Evolutionary conservation across 2,888 invertebrate species (phyloP), one percentile per base, ranked within the genome.

Genomic region (Matsumyia berberina): DNA sequence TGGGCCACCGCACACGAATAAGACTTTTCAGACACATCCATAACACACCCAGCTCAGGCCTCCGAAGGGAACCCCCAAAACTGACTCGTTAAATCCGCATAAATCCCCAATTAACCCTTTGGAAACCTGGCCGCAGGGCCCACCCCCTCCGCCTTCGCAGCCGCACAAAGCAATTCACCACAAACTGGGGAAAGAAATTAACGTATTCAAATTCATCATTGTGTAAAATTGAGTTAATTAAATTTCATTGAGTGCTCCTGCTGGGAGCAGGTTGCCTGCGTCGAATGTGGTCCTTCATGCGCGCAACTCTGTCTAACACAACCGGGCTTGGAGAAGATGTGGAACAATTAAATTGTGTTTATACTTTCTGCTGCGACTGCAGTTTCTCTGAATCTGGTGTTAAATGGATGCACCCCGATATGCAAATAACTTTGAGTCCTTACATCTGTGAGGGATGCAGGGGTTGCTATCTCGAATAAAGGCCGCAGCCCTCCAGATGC

Each of bases 221-320:
- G 55, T 74, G 74, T 74, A 53, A 66, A 66, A 74, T 66, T 66
- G 74, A 66, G 57, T 74, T 74, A 66, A 74, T 74, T 66, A 66
- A 74, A 49, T 74, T 74, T 12, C 64, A 74, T 74, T 74, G 57
- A 57, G 66, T 19, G 31, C 70, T 6, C 17, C 2, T 35, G 11
- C 35, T 19, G 19, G 35, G 15, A 37, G 19, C 19, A 55, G 17
- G 55, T 12, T 12, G 17, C 44, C 29, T 17, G 1, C n/a, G n/a
- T 31, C 31, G 12, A 53, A 46, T 31, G 39, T 42, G 9, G 17
- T 53, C 31, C 42, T 60, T 29, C 19, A 42, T 39, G 39, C 29
- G 39, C n/a, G 37, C n/a, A 57, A 12, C 12, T 51, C 31, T 31
- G 12, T 31, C 53, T 53, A 51, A n/a, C 53, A 12, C 6, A 53